Base-by-base conservation (phyloP, 2,113 vertebrate genomes). In the Argyrosomus japonicus region DNA sequence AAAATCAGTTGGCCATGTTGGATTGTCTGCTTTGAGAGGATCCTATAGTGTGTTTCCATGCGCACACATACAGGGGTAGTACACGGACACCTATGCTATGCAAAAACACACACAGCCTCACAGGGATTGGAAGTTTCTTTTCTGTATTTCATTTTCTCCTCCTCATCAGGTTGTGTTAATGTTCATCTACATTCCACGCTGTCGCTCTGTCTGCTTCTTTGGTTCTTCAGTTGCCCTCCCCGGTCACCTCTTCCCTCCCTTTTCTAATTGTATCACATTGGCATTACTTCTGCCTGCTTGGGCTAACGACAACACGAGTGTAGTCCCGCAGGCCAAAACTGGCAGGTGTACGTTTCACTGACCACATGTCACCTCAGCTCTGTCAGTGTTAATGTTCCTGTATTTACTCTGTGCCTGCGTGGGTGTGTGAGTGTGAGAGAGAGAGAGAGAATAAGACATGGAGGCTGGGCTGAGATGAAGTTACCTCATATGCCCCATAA, bases 1-100 rank as follows among this genome's bases (percentile, higher is more conserved):
- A 61, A 69, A 50, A 68, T 68, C 79, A 89, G 56, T 25, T 17
- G 4, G 81, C 79, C 81, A 89, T 89, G 64, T 91, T 75, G 74
- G 67, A 80, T 87, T 86, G 86, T 83, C 69, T 91, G 91, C 84
- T 64, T 68, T 87, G 79, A 82, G 71, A 21, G 58, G 63, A 83
- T 17, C 23, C 68, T 50, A 23, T 58, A 6, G 51, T 32, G 74
- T 19, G 19, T 25, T 51, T 29, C 27, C 54, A 75, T 43, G 56
- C 75, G 69, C 56, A 71, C 53, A 65, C 71, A 75, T 58, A 56
- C 57, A 74, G 36, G 75, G 3, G 12, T 19, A 21, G 9, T 12
- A 53, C 50, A 48, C 10, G 18, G 29, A 48, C n/a, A 40, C 18
- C 29, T 25, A 43, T 7, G 10, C 17, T 19, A 18, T 6, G 18